A percentile compares a stretch with the other conserved stretches of the same genome.
Evolutionary conservation across 30 jellyfish, hydroid and myxozoan species (phyloP).

Genomic region (Hydractinia symbiolongicarpus): DNA sequence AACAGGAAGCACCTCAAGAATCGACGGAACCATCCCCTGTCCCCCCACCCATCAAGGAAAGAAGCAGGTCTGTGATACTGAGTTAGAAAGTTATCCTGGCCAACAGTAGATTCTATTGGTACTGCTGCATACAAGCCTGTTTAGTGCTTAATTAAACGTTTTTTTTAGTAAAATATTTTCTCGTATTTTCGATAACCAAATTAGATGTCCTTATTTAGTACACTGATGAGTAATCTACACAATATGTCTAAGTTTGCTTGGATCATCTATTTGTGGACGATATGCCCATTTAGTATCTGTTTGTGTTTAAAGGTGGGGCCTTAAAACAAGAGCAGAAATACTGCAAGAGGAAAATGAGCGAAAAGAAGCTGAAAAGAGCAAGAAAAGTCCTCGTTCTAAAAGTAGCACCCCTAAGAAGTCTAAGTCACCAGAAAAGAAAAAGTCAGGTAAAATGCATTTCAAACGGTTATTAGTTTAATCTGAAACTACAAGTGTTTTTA

Average conservation of each 20-base stretch:
- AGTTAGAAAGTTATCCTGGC: no score
- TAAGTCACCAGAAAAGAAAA: slow-evolving; percentile 45
- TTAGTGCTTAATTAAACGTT: no score
- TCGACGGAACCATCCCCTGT: slow-evolving; percentile 48
- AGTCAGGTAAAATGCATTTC: slow-evolving; percentile 15
- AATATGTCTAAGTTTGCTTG: no score
- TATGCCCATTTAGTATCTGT: neutral
- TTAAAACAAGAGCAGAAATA: slow-evolving; percentile 70
- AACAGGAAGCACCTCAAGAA: slow-evolving; percentile 28
- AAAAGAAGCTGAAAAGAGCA: slow-evolving; percentile 42
- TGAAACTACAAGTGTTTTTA: neutral
- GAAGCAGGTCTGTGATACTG: slow-evolving; percentile 36
- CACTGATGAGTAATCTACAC: no score
- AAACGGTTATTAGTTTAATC: no score
- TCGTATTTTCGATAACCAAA: no score
- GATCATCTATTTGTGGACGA: neutral
- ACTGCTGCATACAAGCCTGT: no score
- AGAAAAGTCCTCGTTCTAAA: slow-evolving; percentile 30
- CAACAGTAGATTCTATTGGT: no score
- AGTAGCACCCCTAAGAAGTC: slow-evolving; percentile 51
- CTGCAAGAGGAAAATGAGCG: slow-evolving; percentile 58
- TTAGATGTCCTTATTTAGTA: no score
- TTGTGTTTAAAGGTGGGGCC: slow-evolving; percentile 28
- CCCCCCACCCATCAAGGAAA: slow-evolving; percentile 53
- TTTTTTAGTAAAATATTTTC: no score